Percentiles rank a stretch among this genome's conserved stretches.
phyloP scores from a whole-genome alignment of 2,797 vertebrate species.

The Poeciliopsis paucimaculata region DNA sequence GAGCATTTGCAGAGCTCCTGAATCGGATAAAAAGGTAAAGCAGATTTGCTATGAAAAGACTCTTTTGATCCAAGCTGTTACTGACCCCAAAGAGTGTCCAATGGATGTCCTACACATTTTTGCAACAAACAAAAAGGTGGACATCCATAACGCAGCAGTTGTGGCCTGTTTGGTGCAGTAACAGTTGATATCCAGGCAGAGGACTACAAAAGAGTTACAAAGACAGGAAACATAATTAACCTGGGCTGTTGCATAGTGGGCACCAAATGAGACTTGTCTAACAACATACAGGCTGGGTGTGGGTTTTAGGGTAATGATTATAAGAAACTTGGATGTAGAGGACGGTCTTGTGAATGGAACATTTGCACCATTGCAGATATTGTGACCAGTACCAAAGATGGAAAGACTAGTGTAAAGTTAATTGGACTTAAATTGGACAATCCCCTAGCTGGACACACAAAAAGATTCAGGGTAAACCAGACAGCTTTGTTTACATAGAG shows the following conservation, averaged over 20 bases:
- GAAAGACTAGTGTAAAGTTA: background rate
- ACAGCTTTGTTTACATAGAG: too few relatives aligned
- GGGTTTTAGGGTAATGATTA: background rate
- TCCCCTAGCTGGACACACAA: background rate
- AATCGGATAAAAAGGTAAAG: background rate
- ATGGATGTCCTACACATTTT: slow-evolving; percentile 1
- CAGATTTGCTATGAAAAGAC: background rate
- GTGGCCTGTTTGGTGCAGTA: background rate
- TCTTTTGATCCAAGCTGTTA: background rate
- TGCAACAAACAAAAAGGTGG: slow-evolving; percentile 10
- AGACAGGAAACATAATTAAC: background rate
- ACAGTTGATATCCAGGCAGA: background rate
- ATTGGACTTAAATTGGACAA: background rate
- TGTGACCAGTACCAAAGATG: background rate
- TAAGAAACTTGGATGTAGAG: background rate
- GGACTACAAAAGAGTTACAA: background rate
- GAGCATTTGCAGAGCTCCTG: background rate
- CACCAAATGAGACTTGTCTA: background rate
- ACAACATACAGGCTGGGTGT: background rate
- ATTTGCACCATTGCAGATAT: background rate
- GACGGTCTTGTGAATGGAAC: background rate
- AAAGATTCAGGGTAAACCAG: too few relatives aligned
- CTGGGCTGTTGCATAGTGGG: background rate
- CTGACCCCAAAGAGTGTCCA: background rate
- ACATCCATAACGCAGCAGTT: background rate